A percentile compares a stretch with the other conserved stretches of the same genome.
These are phyloP conservation scores for Parnassius glacialis DNA, from an alignment of 2,888 invertebrate species.

Conservation along the genomic window DNA sequence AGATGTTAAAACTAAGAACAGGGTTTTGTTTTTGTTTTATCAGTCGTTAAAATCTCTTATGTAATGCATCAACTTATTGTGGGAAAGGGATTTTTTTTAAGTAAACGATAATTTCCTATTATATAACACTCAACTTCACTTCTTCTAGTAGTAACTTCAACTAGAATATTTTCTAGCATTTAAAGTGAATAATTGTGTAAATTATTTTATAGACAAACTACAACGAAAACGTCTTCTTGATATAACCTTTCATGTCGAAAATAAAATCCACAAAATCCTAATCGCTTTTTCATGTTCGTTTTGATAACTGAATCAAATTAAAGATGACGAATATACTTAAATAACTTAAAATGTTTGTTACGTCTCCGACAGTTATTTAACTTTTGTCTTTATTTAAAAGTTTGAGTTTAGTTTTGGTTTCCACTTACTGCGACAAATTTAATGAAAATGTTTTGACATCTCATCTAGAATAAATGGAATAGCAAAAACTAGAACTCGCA, in stretches of 20 bases:
- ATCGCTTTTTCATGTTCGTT: constrained; percentile 12
- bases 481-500: not conserved
- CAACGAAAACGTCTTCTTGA: not conserved
- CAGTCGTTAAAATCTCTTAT: too few species aligned
- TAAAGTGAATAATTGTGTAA: too few species aligned
- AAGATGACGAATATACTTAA: constrained; percentile 8
- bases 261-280: not conserved
- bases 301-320: constrained; percentile 7
- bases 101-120: too few species aligned
- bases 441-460: constrained; percentile 14
- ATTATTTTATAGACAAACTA: too few species aligned
- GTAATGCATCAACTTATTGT: too few species aligned
- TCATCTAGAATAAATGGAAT: constrained; percentile 2
- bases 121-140: too few species aligned
- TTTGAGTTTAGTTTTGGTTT: constrained; percentile 9
- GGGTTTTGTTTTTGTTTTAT: not conserved
- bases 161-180: too few species aligned
- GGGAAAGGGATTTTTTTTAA: too few species aligned
- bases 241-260: not conserved
- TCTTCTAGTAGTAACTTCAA: too few species aligned
- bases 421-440: constrained; percentile 2
- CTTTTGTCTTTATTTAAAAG: constrained; percentile 6
- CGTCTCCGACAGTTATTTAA: not conserved
- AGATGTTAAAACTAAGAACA: not conserved
- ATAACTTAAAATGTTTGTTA: constrained; percentile 6